These are phyloP conservation scores for Amphiprion percula DNA, from an alignment of 2,113 vertebrate genomes.

Conservation along the genomic window DNA sequence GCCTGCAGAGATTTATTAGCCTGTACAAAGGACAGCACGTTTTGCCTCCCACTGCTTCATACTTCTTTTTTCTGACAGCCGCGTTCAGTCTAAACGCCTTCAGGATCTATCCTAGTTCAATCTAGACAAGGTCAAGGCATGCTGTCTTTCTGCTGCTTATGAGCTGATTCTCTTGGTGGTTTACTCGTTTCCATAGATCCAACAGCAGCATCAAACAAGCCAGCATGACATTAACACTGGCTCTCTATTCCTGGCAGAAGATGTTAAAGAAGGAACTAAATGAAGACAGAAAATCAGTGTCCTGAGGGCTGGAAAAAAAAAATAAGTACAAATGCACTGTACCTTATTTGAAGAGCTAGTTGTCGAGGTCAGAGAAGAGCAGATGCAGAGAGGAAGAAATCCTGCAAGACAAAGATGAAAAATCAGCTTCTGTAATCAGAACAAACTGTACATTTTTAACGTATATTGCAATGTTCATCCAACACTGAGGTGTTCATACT, in stretches of 20 bases:
- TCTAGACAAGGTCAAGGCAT: conserved; percentile 74
- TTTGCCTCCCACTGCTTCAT: conserved; percentile 32
- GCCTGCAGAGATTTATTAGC: conserved; percentile 58
- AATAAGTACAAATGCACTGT: conserved; percentile 3
- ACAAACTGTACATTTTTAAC: conserved; percentile 2
- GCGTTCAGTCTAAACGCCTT: conserved; percentile 42
- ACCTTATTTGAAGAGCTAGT: conserved; percentile 49
- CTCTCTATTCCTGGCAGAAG: conserved; percentile 25
- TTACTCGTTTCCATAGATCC: conserved; percentile 47
- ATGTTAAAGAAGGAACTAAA: conserved; percentile 14
- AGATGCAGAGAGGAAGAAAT: conserved; percentile 38
- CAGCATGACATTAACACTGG: conserved; percentile 46
- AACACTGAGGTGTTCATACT: neutral
- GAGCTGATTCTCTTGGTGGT: conserved; percentile 53
- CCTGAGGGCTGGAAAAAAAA: conserved; percentile 13
- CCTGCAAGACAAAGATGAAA: conserved; percentile 63
- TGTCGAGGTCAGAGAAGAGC: conserved; percentile 37
- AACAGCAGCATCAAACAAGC: conserved; percentile 46
- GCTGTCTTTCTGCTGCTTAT: conserved; percentile 48
- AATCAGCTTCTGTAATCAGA: conserved; percentile 27
- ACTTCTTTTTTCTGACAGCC: conserved; percentile 41
- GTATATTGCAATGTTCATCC: neutral
- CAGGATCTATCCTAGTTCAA: conserved; percentile 43
- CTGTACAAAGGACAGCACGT: conserved; percentile 45
- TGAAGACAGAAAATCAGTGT: conserved; percentile 13